Evolutionary conservation across 2,113 vertebrate species (phyloP), one percentile per base, ranked within the genome.

Genomic region (Columba janthina): DNA sequence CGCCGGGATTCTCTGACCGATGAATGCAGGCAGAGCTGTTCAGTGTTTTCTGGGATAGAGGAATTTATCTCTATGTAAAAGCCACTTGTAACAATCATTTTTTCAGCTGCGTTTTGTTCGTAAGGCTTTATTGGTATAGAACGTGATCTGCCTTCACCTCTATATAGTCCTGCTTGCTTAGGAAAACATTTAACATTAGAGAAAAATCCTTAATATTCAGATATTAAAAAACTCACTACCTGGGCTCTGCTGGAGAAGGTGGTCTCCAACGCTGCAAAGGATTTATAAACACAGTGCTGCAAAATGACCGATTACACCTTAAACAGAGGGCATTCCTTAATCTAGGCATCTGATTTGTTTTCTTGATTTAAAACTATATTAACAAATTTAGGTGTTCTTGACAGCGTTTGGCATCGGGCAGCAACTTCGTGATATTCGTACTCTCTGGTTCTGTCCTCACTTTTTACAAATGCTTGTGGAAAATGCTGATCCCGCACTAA

Each of bases 401-500:
- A 75, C 72, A 88, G 82, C n/a, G 20, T 36, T 76, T 85, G 93
- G 64, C 79, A 73, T 72, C 61, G 72, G 65, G 72, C 78, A 83
- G 85, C 34, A 3, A 44, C 53, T 80, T 29, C 8, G 46, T 32
- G 24, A 62, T 18, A 8, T n/a, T 93, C 13, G 6, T n/a, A 29
- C 67, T 65, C 76, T 60, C 40, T 50, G 50, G 34, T 53, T 54
- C 72, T 67, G 60, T 7, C 44, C 44, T 53, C 24, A 24, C 21
- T n/a, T 82, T 34, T 94, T 66, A 57, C 40, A 89, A 92, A 65
- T 7, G 61, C n/a, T 44, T 14, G 53, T 77, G 65, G 57, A 78
- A 92, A 90, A 84, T 19, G 91, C 95, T 94, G 85, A 91, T 50
- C 64, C 67, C 21, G 60, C 90, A 85, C 75, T 34, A 83, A 58